Evolutionary conservation across 2,113 vertebrate genomes (phyloP).

Genomic region (Pogonocichla stellata): DNA sequence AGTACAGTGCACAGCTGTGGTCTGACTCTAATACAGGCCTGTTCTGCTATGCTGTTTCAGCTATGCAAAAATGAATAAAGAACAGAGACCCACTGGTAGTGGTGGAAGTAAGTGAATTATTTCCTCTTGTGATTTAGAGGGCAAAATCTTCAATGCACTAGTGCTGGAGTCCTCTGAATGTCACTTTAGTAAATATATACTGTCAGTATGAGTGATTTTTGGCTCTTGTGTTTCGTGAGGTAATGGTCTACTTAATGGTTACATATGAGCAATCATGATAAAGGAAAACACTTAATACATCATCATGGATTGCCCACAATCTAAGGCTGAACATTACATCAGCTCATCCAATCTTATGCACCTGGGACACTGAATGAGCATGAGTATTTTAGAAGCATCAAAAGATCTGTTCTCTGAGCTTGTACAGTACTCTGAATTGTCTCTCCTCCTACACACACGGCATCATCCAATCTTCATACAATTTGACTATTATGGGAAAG

Average conservation of each 20-base stretch:
- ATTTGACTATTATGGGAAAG: neutral
- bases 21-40: neutral
- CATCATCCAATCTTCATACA: neutral
- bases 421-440: neutral
- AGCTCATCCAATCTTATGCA: neutral
- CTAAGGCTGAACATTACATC: neutral
- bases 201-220: constrained; percentile 23
- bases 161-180: neutral
- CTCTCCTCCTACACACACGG: neutral
- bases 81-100: neutral
- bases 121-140: neutral
- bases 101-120: neutral
- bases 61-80: neutral
- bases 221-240: neutral
- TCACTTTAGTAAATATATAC: neutral
- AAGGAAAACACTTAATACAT: neutral
- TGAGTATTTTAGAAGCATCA: neutral
- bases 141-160: neutral
- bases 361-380: neutral
- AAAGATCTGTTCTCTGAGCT: neutral
- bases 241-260: neutral
- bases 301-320: neutral
- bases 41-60: neutral
- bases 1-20: neutral
- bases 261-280: neutral